Evolutionary conservation across 2,888 invertebrate species (phyloP), one percentile per base, ranked within the genome.

Genomic region (Caenorhabditis macrosperma): DNA sequence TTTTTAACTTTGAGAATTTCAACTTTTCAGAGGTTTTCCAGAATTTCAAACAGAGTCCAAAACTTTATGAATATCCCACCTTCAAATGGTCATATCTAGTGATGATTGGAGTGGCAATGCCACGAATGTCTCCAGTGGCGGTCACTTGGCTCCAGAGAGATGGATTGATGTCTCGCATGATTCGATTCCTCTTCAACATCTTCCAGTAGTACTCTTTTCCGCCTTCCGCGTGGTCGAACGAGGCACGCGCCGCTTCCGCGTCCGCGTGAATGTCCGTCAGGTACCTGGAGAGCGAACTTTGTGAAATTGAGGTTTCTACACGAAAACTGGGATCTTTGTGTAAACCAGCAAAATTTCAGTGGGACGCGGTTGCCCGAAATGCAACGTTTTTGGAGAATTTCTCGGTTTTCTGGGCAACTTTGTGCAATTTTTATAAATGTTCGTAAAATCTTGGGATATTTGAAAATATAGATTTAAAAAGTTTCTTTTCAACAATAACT

Each of bases 161-260:
- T 10, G 83, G 81, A 17, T 79, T 60, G 38, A 88, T 26, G 24
- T 87, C 85, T 17, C 72, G 28, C 74, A 77, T 76, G 5, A 76
- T 64, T 84, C 88, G 78, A 68, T 89, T 87, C 52, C 89, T 59
- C 68, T 87, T 87, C 64, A 89, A 54, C 78, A 83, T 77, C 71
- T 89, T 88, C 85, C 85, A 87, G 69, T 89, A 89, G 60, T 85
- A 88, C 61, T 89, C 89, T 64, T 85, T 86, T 52, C 89, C 89
- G n/a, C 89, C 89, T 38, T 83, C 85, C 1, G 87, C 86, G 60
- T 89, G 87, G 15, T 80, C 82, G 48, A 85, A 83, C 5, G 89
- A 86, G 1, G 86, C 69, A 5, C 83, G 83, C 2, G 88, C 85
- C 3, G 89, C 74, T 54, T 78, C 83, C 7, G 83, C 74, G 67